These are phyloP conservation scores for Palythoa grandiflora DNA, from an alignment of 92 coral and sea anemone genomes.

Conservation along the genomic window DNA sequence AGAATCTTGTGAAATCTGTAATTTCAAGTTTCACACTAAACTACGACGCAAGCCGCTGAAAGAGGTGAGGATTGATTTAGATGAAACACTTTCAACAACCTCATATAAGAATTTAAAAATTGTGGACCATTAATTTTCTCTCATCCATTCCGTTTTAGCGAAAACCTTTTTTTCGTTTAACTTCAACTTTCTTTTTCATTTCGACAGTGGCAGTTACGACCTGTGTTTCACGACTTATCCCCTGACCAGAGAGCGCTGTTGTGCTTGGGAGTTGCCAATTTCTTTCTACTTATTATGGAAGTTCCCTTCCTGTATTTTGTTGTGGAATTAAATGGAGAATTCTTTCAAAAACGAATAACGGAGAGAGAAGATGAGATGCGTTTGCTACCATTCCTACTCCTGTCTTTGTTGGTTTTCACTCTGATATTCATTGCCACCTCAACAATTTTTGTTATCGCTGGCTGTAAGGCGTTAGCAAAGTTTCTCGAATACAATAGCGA, in stretches of 20 bases:
- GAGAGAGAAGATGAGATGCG: constrained; percentile 1
- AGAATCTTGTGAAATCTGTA: constrained; percentile 37
- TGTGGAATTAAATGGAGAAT: constrained; percentile 46
- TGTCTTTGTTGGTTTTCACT: constrained; percentile 50
- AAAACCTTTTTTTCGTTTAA: too few relatives aligned
- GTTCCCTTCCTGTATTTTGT: constrained; percentile 68
- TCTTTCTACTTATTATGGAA: constrained; percentile 57
- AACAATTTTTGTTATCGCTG: constrained; percentile 49
- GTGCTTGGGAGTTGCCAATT: constrained; percentile 65
- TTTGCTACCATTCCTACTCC: constrained; percentile 55
- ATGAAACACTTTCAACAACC: too few relatives aligned
- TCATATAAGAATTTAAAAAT: too few relatives aligned
- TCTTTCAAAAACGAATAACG: constrained; percentile 17
- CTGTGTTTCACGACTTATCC: constrained; percentile 36
- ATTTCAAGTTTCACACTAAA: constrained; percentile 29
- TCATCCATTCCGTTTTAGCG: too few relatives aligned
- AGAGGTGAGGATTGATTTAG: too few relatives aligned
- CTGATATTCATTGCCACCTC: constrained; percentile 60
- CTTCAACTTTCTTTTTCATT: background rate
- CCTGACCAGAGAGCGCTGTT: constrained; percentile 62
- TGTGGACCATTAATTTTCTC: too few relatives aligned
- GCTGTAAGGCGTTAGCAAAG: constrained; percentile 60
- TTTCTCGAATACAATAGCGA: constrained; percentile 56
- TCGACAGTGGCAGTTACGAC: constrained; percentile 58
- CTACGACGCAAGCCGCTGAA: constrained; percentile 35